Evolutionary conservation across 2,113 vertebrate genomes (phyloP).

Genomic region (Triplophysa dalaica): DNA sequence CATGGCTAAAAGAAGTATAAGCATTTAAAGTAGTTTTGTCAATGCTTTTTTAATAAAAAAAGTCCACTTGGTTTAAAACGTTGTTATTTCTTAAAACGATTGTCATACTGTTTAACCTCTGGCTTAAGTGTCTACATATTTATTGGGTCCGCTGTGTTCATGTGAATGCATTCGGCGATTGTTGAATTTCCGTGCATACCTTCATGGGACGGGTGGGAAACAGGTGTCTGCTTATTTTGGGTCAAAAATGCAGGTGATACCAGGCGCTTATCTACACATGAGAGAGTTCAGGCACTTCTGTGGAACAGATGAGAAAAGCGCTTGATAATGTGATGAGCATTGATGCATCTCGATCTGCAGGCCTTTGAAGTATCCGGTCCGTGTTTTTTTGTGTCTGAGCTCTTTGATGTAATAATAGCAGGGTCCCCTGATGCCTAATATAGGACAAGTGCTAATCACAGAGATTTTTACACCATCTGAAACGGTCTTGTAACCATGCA

Average conservation of each 20-base stretch:
- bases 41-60: too few species aligned
- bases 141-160: neutral
- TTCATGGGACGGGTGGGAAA: slow-evolving; percentile 29
- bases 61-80: too few species aligned
- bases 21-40: too few species aligned
- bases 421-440: slow-evolving; percentile 44
- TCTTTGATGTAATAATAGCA: slow-evolving; percentile 68
- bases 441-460: slow-evolving; percentile 35
- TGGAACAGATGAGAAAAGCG: slow-evolving; percentile 40
- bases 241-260: slow-evolving; percentile 18
- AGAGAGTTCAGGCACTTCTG: slow-evolving; percentile 54
- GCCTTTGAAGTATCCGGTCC: slow-evolving; percentile 65
- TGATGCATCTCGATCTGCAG: slow-evolving; percentile 55
- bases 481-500: neutral
- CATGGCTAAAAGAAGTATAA: too few species aligned
- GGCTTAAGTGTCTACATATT: slow-evolving; percentile 53
- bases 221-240: slow-evolving; percentile 38
- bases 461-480: slow-evolving; percentile 12
- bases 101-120: neutral
- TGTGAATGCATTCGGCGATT: neutral
- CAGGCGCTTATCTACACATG: slow-evolving; percentile 58
- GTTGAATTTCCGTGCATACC: slow-evolving; percentile 29
- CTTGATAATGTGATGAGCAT: slow-evolving; percentile 74
- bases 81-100: too few species aligned
- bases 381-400: slow-evolving; percentile 50